phyloP scores from a whole-genome alignment of 2,113 vertebrate species.

The Ptyas mucosa region DNA sequence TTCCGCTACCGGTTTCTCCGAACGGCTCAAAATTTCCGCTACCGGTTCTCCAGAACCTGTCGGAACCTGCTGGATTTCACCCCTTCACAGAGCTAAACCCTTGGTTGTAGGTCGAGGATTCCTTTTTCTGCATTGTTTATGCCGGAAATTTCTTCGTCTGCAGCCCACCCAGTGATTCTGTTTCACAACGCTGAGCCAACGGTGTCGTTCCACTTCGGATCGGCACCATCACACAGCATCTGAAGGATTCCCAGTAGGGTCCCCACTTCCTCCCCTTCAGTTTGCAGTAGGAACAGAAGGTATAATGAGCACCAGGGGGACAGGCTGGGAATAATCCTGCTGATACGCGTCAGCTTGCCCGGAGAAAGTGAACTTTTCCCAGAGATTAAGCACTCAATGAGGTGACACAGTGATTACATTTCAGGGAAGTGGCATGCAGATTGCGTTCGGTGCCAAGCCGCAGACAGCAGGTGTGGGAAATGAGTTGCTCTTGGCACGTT shows the following conservation, averaged over 20 bases:
- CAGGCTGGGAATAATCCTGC: slow-evolving; percentile 53
- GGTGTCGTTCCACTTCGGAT: slow-evolving; percentile 62
- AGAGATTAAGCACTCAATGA: slow-evolving; percentile 58
- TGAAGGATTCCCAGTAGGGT: slow-evolving; percentile 53
- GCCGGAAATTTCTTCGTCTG: slow-evolving; percentile 49
- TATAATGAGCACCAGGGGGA: slow-evolving; percentile 56
- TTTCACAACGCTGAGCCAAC: slow-evolving; percentile 50
- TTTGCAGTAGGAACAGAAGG: slow-evolving; percentile 58
- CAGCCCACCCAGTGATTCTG: slow-evolving; percentile 48
- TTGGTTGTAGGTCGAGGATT: too few relatives aligned
- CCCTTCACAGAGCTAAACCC: too few relatives aligned
- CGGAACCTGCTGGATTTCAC: too few relatives aligned
- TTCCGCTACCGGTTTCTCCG: too few relatives aligned
- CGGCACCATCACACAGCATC: slow-evolving; percentile 25
- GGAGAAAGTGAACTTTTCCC: slow-evolving; percentile 63
- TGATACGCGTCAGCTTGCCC: slow-evolving; percentile 43
- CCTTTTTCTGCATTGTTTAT: neutral
- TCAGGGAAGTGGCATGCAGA: slow-evolving; percentile 56
- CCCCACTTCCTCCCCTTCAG: neutral
- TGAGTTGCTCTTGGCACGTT: slow-evolving; percentile 41
- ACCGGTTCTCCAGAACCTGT: too few relatives aligned
- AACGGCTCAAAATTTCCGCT: too few relatives aligned
- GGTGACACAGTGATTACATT: slow-evolving; percentile 67
- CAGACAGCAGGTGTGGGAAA: slow-evolving; percentile 52
- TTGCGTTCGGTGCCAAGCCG: slow-evolving; percentile 55